A percentile compares a stretch with the other conserved stretches of the same genome.
Conservation (phyloP, 2,888 invertebrate genomes). For the Bombylius discolor region DNA sequence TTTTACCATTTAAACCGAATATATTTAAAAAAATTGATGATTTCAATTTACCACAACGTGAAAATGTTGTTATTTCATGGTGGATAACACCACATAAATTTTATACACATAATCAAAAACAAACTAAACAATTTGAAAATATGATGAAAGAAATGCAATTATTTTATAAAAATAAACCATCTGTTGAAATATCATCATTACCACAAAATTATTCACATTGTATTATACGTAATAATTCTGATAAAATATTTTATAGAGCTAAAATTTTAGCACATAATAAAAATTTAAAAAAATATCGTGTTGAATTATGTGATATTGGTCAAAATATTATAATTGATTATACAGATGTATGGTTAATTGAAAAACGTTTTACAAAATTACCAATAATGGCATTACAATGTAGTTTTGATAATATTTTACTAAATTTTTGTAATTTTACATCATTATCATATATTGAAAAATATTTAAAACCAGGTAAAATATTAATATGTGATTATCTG, state of each 20-base stretch:
- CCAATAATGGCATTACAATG: conserved; percentile 62
- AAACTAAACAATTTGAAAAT: conserved; percentile 44
- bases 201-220: conserved; percentile 34
- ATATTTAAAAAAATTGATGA: background rate
- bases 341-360: conserved; percentile 55
- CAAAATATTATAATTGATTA: conserved; percentile 51
- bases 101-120: conserved; percentile 45
- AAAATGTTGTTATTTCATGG: conserved; percentile 56
- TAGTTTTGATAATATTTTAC: conserved; percentile 46
- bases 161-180: conserved; percentile 42
- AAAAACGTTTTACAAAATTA: conserved; percentile 48
- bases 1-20: background rate
- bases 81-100: conserved; percentile 62
- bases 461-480: conserved; percentile 27
- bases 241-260: conserved; percentile 58
- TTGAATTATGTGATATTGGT: conserved; percentile 65
- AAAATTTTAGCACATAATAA: conserved; percentile 45
- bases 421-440: conserved; percentile 38
- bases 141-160: conserved; percentile 61
- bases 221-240: conserved; percentile 59
- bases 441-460: conserved; percentile 32
- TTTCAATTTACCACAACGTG: conserved; percentile 41
- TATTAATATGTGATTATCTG: conserved; percentile 27
- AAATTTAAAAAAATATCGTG: conserved; percentile 46
- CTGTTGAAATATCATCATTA: conserved; percentile 27